phyloP scores from a whole-genome alignment of 2,113 vertebrate species.

The Xenotilapia leptura region DNA sequence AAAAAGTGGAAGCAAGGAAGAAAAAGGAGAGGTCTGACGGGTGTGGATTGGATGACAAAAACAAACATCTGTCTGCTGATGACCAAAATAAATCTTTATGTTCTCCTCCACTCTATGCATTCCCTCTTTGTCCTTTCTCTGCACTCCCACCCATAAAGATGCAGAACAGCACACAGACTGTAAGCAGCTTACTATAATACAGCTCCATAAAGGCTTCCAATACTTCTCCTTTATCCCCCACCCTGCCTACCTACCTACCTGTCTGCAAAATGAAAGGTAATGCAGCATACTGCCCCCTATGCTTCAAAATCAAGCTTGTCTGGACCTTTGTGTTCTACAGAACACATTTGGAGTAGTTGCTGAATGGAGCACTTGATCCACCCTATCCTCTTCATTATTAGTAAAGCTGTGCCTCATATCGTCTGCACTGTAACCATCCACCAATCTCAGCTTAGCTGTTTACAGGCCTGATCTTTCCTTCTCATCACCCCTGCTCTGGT shows the following conservation, averaged over 20 bases:
- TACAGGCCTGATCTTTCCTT: slow-evolving; percentile 8
- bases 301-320: not conserved
- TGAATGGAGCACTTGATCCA: not conserved
- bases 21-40: not conserved
- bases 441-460: not conserved
- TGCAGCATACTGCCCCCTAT: not conserved
- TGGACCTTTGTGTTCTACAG: not conserved
- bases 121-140: slow-evolving; percentile 3
- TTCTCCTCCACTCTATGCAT: not conserved
- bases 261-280: slow-evolving; percentile 14
- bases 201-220: slow-evolving; percentile 39
- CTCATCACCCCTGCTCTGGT: not conserved
- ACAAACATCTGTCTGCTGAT: not conserved
- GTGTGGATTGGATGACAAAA: not conserved
- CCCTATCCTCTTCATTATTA: not conserved
- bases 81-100: not conserved
- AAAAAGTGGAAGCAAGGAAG: not conserved
- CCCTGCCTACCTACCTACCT: not conserved
- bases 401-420: not conserved
- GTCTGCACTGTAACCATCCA: not conserved
- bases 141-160: not conserved
- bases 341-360: not conserved
- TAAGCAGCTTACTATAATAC: slow-evolving; percentile 64
- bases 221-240: slow-evolving; percentile 17
- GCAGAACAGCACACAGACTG: not conserved